Percentiles rank a stretch among this genome's conserved stretches.
Conservation (phyloP, 2,797 vertebrate species). For the Rhodeus uyekii region DNA sequence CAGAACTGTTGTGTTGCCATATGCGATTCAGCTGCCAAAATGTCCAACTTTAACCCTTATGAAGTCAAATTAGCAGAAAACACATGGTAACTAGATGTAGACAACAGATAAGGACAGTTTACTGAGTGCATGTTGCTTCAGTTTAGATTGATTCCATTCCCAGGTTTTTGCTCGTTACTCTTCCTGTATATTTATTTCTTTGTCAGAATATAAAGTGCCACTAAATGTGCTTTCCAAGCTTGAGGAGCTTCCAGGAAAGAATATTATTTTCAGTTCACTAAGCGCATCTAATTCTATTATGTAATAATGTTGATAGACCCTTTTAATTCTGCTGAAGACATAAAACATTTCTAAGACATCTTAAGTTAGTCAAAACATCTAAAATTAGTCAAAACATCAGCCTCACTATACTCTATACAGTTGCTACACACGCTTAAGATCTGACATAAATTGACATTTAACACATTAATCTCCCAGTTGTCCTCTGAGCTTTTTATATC, state of each 20-base stretch:
- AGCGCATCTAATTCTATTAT: neutral
- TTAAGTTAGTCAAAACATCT: too few species aligned
- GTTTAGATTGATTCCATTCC: neutral
- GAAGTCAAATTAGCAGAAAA: conserved; percentile 1
- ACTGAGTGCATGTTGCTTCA: conserved; percentile 1
- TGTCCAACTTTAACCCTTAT: neutral
- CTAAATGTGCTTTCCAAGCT: conserved; percentile 6
- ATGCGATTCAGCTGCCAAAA: neutral
- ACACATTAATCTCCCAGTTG: neutral
- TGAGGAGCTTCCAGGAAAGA: neutral
- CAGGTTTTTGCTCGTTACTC: neutral
- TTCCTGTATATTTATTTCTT: neutral
- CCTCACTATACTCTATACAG: neutral
- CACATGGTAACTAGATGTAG: neutral
- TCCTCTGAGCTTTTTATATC: neutral
- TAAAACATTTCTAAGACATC: neutral
- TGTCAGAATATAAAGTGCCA: neutral
- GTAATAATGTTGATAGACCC: neutral
- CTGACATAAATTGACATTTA: neutral
- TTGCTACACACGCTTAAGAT: neutral
- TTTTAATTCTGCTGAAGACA: neutral
- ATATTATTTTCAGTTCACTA: neutral
- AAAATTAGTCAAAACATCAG: too few species aligned
- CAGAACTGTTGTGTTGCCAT: neutral
- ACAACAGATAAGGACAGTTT: neutral